Percentiles rank a stretch among this genome's conserved stretches.
Evolutionary conservation across 2,113 vertebrate species (phyloP).

Genomic region (Laticauda laticaudata): DNA sequence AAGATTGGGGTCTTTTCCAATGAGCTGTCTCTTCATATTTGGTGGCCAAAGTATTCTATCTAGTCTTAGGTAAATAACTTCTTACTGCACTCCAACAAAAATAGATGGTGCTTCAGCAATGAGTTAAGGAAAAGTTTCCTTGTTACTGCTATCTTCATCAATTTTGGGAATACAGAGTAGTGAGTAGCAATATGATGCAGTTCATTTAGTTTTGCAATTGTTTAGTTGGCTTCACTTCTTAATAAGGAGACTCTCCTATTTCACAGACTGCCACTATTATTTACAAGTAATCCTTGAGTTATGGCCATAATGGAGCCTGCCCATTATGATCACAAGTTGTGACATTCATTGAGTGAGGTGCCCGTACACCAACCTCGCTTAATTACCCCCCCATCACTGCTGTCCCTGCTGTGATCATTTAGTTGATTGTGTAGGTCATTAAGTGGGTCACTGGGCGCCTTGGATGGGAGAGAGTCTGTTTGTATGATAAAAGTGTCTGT

Average conservation of each 20-base stretch:
- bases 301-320: too few species aligned
- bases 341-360: too few species aligned
- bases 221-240: neutral
- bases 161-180: neutral
- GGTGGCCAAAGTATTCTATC: neutral
- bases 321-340: too few species aligned
- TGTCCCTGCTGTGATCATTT: too few species aligned
- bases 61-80: neutral
- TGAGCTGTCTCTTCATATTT: neutral
- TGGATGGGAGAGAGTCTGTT: neutral
- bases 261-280: neutral
- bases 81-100: neutral
- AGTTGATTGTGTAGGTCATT: too few species aligned
- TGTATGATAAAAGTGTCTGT: neutral
- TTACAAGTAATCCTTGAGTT: neutral
- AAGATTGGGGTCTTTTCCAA: neutral
- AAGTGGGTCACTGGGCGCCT: too few species aligned
- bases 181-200: neutral
- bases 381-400: too few species aligned
- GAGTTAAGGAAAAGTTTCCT: neutral
- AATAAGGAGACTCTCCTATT: neutral
- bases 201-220: neutral
- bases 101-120: neutral
- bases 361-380: too few species aligned
- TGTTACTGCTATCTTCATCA: neutral